Conservation (phyloP, 2,113 vertebrate species). For the Paracanthobrama guichenoti region DNA sequence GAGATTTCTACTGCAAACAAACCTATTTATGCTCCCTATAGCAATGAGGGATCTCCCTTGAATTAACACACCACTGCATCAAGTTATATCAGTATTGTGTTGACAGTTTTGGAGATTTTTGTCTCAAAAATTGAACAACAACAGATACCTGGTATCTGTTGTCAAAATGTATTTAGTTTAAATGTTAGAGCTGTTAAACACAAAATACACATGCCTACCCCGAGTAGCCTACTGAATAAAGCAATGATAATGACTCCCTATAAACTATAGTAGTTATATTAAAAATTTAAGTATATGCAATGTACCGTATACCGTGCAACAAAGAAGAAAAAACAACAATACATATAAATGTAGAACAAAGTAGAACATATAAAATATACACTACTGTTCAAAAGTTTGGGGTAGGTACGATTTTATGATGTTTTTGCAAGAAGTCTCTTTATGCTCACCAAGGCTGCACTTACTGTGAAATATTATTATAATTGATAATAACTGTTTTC, state of each 20-base stretch:
- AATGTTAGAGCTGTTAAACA: not conserved
- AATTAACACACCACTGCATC: not conserved
- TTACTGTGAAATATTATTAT: not conserved
- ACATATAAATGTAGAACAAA: not conserved
- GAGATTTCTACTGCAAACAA: conserved; percentile 19
- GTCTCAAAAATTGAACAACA: conserved; percentile 5
- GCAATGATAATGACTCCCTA: not conserved
- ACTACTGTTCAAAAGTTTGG: too few relatives aligned
- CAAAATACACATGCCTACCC: not conserved
- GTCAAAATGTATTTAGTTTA: not conserved
- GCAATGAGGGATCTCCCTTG: not conserved
- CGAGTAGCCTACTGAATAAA: not conserved
- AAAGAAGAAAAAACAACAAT: not conserved
- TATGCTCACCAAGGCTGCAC: not conserved
- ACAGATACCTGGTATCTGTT: not conserved
- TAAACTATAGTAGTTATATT: not conserved
- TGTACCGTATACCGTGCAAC: not conserved
- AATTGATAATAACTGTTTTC: not conserved
- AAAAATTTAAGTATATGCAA: not conserved
- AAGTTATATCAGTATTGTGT: not conserved
- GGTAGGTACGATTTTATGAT: too few relatives aligned
- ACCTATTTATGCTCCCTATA: not conserved
- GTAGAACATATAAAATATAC: not conserved
- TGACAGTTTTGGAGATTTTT: not conserved
- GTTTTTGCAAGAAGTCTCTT: not conserved